Conservation (phyloP, 1,140 invertebrate species). For the Drosophila ficusphila region DNA sequence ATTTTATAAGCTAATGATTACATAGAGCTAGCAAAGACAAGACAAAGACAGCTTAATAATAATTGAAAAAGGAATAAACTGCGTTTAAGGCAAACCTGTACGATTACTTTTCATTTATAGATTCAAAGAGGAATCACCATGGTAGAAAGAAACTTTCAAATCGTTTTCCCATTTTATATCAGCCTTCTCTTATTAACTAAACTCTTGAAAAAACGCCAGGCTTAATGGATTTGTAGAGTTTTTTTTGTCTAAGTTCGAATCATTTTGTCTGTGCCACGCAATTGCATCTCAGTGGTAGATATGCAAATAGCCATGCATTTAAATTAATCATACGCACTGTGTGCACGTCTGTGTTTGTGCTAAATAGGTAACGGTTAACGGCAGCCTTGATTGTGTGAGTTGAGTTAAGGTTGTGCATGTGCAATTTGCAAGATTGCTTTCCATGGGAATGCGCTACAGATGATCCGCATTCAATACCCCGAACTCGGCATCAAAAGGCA, state of each 20-base stretch:
- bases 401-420: conserved; percentile 29
- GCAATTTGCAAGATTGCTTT: conserved; percentile 76
- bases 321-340: conserved; percentile 81
- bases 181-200: no score
- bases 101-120: no score
- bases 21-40: neutral
- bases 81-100: no score
- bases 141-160: no score
- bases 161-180: no score
- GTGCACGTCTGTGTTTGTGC: conserved; percentile 22
- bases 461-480: conserved; percentile 30
- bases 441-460: conserved; percentile 11
- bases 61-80: no score
- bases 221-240: neutral
- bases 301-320: conserved; percentile 77
- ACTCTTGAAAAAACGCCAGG: neutral
- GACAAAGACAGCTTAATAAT: neutral
- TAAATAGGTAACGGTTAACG: conserved; percentile 42
- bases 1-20: conserved; percentile 24
- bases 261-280: neutral
- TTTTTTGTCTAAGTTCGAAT: neutral
- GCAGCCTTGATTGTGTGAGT: conserved; percentile 17
- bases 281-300: conserved; percentile 29
- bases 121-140: no score
- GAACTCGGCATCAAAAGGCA: conserved; percentile 45